Conservation (phyloP, 2,888 invertebrate genomes). For the Hipparchia semele region DNA sequence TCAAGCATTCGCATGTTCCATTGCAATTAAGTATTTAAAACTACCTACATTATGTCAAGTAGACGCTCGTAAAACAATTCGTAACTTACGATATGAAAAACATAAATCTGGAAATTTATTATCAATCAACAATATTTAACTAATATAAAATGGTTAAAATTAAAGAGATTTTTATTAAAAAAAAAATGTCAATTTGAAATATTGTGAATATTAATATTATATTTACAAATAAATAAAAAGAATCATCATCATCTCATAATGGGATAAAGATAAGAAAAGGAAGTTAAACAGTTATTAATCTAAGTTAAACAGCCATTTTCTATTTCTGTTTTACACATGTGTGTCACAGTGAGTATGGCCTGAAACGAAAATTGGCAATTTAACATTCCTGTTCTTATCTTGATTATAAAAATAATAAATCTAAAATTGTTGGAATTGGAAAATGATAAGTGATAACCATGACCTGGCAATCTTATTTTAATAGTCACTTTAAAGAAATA, state of each 20-base stretch:
- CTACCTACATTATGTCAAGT: slow-evolving; percentile 32
- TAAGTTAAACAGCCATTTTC: no score
- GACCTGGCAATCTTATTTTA: slow-evolving; percentile 17
- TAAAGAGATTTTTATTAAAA: slow-evolving; percentile 13
- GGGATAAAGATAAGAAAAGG: no score
- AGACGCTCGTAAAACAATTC: slow-evolving; percentile 7
- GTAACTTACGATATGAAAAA: not conserved
- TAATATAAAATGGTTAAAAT: not conserved
- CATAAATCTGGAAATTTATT: not conserved
- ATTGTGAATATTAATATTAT: slow-evolving; percentile 13
- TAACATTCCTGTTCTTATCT: no score
- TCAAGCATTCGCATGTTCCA: slow-evolving; percentile 39
- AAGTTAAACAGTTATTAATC: no score
- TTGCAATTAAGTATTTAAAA: slow-evolving; percentile 33
- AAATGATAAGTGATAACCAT: not conserved
- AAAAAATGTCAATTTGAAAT: slow-evolving; percentile 6
- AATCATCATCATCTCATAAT: not conserved
- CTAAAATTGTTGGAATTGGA: not conserved
- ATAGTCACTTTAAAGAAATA: not conserved
- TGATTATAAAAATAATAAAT: no score
- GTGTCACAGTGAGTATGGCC: no score
- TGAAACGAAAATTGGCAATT: no score
- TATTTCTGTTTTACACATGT: no score
- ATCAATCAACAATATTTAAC: not conserved
- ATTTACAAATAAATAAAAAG: slow-evolving; percentile 30